Evolutionary conservation across 2,888 invertebrate genomes (phyloP), one percentile per base, ranked within the genome.

Genomic region (Plusia festucae): DNA sequence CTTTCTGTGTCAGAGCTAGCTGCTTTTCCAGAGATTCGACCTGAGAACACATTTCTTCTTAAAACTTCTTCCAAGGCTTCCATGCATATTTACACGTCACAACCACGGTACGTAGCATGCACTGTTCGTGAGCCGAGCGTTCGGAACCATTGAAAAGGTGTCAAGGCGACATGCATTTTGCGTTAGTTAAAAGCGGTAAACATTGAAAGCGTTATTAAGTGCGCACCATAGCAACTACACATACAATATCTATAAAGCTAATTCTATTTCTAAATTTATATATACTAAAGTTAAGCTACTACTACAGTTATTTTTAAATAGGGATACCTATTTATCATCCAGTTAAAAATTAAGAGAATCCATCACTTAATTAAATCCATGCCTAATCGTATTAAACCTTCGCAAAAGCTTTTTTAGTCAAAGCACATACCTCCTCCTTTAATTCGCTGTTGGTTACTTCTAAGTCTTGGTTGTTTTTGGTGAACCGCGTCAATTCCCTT

Each of bases 391-490:
- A 65, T 70, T 59, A 76, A 59, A 40, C 53, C 49, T 7, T 30
- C 32, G 44, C 16, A 55, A 53, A 61, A 32, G 22, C 24, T 18
- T 32, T n/a, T 20, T 9, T 30, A 44, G 22, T 40, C 62, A 53
- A 52, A 5, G 7, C 34, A 82, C 91, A 81, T 88, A 97, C 97
- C 94, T 97, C 97, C 87, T 97, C 97, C 79, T 95, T 96, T 11
- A 97, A 90, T 89, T 97, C 97, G 64, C 96, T 95, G 78, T 96
- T 97, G 30, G 96, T 97, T 53, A 97, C 96, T 83, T 97, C 97
- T 62, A 96, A 91, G 62, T 97, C 96, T 82, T 96, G 94, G 68
- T 96, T 93, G 76, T 96, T 95, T 86, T 96, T 96, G 78, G 91
- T 93, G 22, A 95, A 78, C 60, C 96, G 93, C 49, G 88, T 90